Evolutionary conservation across 1,140 invertebrate genomes (phyloP).

Genomic region (Phthorimaea operculella): DNA sequence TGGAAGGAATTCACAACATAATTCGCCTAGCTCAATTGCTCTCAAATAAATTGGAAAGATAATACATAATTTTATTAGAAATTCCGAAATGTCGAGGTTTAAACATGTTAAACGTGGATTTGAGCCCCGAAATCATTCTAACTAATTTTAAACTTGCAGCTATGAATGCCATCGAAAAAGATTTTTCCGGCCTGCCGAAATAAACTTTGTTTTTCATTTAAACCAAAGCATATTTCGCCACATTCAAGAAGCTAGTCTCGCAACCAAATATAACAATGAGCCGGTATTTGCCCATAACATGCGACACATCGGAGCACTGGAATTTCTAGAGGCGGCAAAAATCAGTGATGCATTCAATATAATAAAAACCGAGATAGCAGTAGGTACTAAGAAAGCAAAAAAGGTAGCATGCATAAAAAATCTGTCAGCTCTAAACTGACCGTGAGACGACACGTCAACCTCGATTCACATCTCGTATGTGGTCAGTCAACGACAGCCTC

Average conservation of each 20-base stretch:
- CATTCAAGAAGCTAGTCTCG: slow-evolving; percentile 6
- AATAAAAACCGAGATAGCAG: neutral
- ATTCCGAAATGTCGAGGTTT: neutral
- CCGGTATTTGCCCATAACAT: slow-evolving; percentile 9
- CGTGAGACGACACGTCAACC: neutral
- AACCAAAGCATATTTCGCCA: slow-evolving; percentile 7
- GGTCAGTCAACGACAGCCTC: neutral
- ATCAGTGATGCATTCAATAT: slow-evolving; percentile 9
- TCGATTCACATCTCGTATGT: neutral
- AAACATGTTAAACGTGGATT: neutral
- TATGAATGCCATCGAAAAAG: neutral
- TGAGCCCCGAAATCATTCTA: neutral
- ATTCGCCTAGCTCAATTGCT: neutral
- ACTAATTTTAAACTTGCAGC: neutral
- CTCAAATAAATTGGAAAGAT: neutral
- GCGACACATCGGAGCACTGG: slow-evolving; percentile 5
- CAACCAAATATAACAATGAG: slow-evolving; percentile 3
- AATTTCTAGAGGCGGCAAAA: slow-evolving; percentile 7
- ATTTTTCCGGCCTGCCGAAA: neutral
- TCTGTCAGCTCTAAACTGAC: neutral
- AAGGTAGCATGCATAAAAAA: no score
- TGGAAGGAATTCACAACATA: neutral
- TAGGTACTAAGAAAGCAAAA: no score
- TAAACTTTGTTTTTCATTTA: neutral
- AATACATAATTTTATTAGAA: neutral